Conservation (phyloP, 2,797 vertebrate species). For the Pipistrellus kuhlii region DNA sequence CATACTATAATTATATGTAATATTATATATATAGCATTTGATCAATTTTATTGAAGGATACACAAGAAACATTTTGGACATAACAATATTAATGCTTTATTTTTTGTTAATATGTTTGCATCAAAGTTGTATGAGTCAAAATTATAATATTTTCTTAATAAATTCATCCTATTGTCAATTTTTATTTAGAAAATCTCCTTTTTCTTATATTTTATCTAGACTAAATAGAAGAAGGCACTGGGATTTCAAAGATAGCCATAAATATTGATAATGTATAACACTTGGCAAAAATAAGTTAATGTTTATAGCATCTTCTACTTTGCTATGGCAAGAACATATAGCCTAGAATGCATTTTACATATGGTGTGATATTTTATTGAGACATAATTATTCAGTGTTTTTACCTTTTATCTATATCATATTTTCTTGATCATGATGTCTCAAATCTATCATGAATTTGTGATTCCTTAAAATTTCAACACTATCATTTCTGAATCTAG, state of each 20-base stretch:
- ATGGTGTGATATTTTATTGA: background rate
- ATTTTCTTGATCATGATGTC: background rate
- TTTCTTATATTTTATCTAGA: background rate
- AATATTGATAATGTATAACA: background rate
- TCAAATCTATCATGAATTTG: conserved; percentile 29
- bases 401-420: background rate
- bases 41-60: background rate
- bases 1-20: background rate
- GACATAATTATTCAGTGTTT: background rate
- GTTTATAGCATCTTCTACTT: background rate
- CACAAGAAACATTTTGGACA: background rate
- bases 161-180: background rate
- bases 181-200: background rate
- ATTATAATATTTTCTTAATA: background rate
- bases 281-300: background rate
- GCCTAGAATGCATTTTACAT: background rate
- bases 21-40: background rate
- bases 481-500: background rate
- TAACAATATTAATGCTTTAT: background rate
- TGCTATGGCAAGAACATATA: background rate
- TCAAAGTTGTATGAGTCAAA: background rate
- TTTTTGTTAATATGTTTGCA: background rate
- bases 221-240: background rate
- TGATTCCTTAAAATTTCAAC: conserved; percentile 2
- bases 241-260: background rate